phyloP scores from a whole-genome alignment of 1,140 invertebrate genomes.

The Brachionus angularis region DNA sequence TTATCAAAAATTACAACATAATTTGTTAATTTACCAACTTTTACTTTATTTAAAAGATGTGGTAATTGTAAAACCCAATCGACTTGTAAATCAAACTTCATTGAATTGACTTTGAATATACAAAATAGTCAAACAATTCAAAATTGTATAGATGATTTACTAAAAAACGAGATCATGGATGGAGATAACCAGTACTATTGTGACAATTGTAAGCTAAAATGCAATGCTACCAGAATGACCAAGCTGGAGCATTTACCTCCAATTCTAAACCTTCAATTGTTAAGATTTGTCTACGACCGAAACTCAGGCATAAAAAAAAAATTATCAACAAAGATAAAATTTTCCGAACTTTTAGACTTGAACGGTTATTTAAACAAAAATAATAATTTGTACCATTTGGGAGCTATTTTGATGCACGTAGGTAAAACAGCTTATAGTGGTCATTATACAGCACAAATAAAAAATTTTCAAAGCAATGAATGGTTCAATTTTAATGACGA shows the following conservation, averaged over 20 bases:
- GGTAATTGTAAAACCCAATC: conserved; percentile 64
- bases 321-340: conserved; percentile 66
- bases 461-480: conserved; percentile 59
- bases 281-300: conserved; percentile 68
- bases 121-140: conserved; percentile 61
- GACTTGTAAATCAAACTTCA: conserved; percentile 64
- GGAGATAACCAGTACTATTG: conserved; percentile 69
- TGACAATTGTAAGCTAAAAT: conserved; percentile 63
- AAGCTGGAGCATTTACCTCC: conserved; percentile 64
- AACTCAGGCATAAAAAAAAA: conserved; percentile 67
- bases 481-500: conserved; percentile 72
- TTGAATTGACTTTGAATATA: conserved; percentile 67
- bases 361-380: conserved; percentile 58
- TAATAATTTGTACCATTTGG: conserved; percentile 62
- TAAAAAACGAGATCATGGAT: conserved; percentile 65
- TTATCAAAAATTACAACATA: no score
- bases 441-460: conserved; percentile 68
- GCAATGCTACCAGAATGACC: conserved; percentile 65
- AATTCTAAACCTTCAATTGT: conserved; percentile 68
- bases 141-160: conserved; percentile 65
- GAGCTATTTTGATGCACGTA: conserved; percentile 67
- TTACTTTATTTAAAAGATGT: conserved; percentile 61
- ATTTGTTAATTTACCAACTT: conserved; percentile 45
- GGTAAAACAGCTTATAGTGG: conserved; percentile 67
- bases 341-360: conserved; percentile 69